A percentile compares a stretch with the other conserved stretches of the same genome.
Evolutionary conservation across 2,113 vertebrate genomes (phyloP).

Genomic region (Dasyprocta punctata): DNA sequence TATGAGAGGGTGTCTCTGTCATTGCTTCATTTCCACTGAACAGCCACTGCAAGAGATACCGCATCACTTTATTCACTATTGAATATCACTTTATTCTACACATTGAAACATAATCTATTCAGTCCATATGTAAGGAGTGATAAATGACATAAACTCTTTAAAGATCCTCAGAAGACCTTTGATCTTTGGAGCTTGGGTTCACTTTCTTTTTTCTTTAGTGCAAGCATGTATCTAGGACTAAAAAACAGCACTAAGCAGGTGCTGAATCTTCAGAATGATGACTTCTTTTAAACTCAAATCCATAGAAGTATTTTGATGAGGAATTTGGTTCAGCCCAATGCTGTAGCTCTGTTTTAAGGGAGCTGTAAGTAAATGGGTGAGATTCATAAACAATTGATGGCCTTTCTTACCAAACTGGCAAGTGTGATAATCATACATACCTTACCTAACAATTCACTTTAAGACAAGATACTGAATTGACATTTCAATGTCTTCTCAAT

Average conservation of each 20-base stretch:
- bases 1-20: background rate
- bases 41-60: background rate
- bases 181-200: background rate
- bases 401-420: background rate
- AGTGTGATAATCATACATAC: background rate
- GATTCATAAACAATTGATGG: background rate
- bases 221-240: background rate
- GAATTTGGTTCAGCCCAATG: background rate
- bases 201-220: background rate
- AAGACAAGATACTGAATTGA: constrained; percentile 14
- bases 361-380: constrained; percentile 21
- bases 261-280: background rate
- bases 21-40: background rate
- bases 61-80: background rate
- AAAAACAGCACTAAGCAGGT: constrained; percentile 4
- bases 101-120: background rate
- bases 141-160: background rate
- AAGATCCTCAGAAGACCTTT: background rate
- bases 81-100: no score
- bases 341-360: constrained; percentile 7
- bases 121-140: background rate
- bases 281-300: background rate
- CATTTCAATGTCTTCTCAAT: background rate
- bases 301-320: background rate
- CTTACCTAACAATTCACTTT: constrained; percentile 35